Evolutionary conservation across 2,113 vertebrate species (phyloP), one percentile per base, ranked within the genome.

Genomic region (Oplegnathus fasciatus): DNA sequence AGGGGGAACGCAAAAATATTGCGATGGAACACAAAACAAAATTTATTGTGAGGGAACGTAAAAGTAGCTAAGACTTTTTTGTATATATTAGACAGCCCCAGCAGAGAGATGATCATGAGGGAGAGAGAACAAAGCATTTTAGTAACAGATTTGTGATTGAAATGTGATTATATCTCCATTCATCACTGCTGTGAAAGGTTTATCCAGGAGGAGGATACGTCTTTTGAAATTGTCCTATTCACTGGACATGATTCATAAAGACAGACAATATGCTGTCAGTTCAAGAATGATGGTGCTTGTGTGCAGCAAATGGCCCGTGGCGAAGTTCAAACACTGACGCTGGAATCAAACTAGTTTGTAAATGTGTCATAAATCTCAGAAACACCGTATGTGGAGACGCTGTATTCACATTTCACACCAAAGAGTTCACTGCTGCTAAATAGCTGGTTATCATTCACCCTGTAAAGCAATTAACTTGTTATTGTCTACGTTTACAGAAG

Each of bases 331-430:
- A 94, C 90, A 91, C 89, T n/a, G 85, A 88, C 62, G 34, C 74
- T 89, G 88, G 88, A 91, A 89, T 90, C 67, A 88, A 93, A 88
- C 66, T 22, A 78, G 86, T 90, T 89, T 86, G 93, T 87, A 84
- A 89, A 93, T 86, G 92, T 84, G 50, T 93, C 88, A 89, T 95
- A 94, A 95, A 96, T 95, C 94, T 95, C 85, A 0, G n/a, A 83
- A 88, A 90, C 88, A 55, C 78, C 34, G 32, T 48, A 74, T 26
- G 52, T 20, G 83, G 26, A 66, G 88, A 93, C 67, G 86, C 55
- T 85, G 60, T 55, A 83, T 37, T 37, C 6, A 6, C 34, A 37
- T 37, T 37, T 37, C 34, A 37, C 34, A 37, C 34, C 34, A 37
- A 37, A 37, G 34, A 37, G 6, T 37, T 37, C 6, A 6, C 34